These are phyloP conservation scores for Cichladusa arquata DNA, from an alignment of 2,113 vertebrate genomes.

Conservation along the genomic window DNA sequence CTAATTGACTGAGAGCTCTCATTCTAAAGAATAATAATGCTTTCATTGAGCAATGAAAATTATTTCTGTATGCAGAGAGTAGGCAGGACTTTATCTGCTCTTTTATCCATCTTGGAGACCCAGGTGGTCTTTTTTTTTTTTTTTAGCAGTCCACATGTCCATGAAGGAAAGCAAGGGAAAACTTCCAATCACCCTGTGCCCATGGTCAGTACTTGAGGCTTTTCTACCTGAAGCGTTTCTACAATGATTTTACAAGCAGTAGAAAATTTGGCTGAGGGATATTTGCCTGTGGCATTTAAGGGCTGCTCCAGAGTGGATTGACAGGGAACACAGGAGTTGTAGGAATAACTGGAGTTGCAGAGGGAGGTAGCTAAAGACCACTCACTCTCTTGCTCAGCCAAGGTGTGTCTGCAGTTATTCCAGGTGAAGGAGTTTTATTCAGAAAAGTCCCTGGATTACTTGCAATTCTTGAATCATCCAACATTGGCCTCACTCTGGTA, in stretches of 20 bases:
- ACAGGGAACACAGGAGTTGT: neutral
- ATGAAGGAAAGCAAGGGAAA: slow-evolving; percentile 6
- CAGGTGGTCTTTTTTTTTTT: neutral
- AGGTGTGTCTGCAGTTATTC: neutral
- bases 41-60: neutral
- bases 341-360: neutral
- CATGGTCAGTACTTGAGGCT: neutral
- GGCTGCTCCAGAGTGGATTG: neutral
- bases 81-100: neutral
- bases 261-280: neutral
- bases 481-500: neutral
- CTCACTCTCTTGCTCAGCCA: neutral
- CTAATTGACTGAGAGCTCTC: neutral
- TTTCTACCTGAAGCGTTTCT: no score
- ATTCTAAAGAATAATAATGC: neutral
- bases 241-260: neutral
- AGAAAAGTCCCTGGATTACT: neutral
- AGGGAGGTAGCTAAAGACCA: neutral
- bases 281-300: neutral
- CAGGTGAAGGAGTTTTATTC: slow-evolving; percentile 14
- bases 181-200: neutral
- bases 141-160: neutral
- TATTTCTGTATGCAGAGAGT: neutral
- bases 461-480: slow-evolving; percentile 31
- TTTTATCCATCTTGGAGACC: neutral